These are phyloP conservation scores for Smittia aterrima DNA, from an alignment of 2,888 invertebrate species.

Conservation along the genomic window DNA sequence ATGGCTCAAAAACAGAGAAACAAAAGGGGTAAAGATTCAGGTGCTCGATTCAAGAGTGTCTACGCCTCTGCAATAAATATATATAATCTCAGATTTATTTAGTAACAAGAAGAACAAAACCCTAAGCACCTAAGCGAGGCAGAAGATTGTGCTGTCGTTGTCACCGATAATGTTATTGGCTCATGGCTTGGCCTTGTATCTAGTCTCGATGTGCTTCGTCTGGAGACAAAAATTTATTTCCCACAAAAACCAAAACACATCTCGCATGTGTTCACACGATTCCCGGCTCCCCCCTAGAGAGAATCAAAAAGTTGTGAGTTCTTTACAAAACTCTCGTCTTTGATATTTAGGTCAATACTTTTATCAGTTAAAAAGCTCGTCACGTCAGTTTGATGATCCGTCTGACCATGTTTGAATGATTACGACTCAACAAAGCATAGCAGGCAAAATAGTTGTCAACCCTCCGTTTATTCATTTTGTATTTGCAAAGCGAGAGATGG, in stretches of 20 bases:
- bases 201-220: not conserved
- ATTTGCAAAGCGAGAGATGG: not conserved
- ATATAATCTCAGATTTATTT: not conserved
- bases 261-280: not conserved
- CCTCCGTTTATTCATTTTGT: conserved; percentile 3
- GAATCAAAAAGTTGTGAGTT: conserved; percentile 3
- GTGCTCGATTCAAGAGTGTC: not conserved
- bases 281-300: conserved; percentile 6
- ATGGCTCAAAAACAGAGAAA: not conserved
- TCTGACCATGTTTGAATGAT: conserved; percentile 1
- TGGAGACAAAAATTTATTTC: not conserved
- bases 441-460: conserved; percentile 1
- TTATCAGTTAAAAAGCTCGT: conserved; percentile 2
- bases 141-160: conserved; percentile 6
- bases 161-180: conserved; percentile 20
- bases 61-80: not conserved
- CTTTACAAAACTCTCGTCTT: not conserved
- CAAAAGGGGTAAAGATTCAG: too few relatives aligned
- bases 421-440: conserved; percentile 2
- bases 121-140: not conserved
- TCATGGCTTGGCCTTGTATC: not conserved
- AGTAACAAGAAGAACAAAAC: not conserved
- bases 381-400: conserved; percentile 12
- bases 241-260: not conserved
- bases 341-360: not conserved